A percentile compares a stretch with the other conserved stretches of the same genome.
Evolutionary conservation across 1,140 invertebrate species (phyloP).

Genomic region (Hermetia illucens): DNA sequence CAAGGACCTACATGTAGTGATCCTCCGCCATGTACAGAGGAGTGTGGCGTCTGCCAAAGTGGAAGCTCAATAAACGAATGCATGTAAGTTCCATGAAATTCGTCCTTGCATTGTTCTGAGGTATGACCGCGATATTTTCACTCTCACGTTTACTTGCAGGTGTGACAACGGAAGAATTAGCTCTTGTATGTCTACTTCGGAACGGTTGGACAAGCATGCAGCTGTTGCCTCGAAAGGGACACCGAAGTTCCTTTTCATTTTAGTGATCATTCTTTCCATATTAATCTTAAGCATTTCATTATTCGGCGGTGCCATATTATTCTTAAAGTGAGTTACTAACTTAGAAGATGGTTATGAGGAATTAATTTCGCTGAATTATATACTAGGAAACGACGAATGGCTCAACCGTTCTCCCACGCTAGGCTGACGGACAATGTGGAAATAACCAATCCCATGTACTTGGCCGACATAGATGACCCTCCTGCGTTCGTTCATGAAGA

Average conservation of each 20-base stretch:
- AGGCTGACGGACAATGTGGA: constrained; percentile 67
- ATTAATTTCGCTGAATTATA: constrained; percentile 7
- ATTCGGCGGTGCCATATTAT: constrained; percentile 22
- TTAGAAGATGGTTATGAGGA: constrained; percentile 3
- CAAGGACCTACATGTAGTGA: constrained; percentile 38
- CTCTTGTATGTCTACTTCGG: constrained; percentile 18
- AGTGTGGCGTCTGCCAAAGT: constrained; percentile 41
- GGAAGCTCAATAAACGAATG: constrained; percentile 32
- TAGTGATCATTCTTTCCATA: constrained; percentile 16
- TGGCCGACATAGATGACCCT: constrained; percentile 49
- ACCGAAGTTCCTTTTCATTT: too few species aligned
- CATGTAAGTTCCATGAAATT: constrained; percentile 31
- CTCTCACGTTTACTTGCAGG: constrained; percentile 1
- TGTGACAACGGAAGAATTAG: constrained; percentile 15
- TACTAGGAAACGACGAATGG: constrained; percentile 33
- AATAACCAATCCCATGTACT: constrained; percentile 74
- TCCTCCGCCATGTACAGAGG: constrained; percentile 35
- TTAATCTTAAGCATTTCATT: constrained; percentile 12
- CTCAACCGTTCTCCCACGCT: constrained; percentile 57
- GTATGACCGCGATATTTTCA: too few species aligned
- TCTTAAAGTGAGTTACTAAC: constrained; percentile 20
- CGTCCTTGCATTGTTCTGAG: too few species aligned
- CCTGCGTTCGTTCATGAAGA: constrained; percentile 41
- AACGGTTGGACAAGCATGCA: too few species aligned
- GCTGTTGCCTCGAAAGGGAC: too few species aligned